phyloP scores from a whole-genome alignment of 2,888 invertebrate species.

The Crossocerus cetratus region DNA sequence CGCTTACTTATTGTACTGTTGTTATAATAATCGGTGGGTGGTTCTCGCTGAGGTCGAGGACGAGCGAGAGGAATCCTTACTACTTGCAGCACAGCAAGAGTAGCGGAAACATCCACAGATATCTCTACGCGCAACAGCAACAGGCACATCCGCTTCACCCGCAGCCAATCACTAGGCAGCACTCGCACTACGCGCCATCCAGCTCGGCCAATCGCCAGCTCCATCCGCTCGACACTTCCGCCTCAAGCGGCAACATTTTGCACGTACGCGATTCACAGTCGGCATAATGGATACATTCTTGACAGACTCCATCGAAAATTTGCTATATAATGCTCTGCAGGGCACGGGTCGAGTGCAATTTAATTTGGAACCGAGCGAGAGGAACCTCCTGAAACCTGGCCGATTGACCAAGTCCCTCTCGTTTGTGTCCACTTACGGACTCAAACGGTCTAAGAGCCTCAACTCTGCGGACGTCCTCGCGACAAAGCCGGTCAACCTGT shows the following conservation, averaged over 20 bases:
- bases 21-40: too few species aligned
- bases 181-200: slow-evolving; percentile 42
- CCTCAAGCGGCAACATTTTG: slow-evolving; percentile 82
- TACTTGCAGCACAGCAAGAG: slow-evolving; percentile 84
- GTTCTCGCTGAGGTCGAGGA: slow-evolving; percentile 70
- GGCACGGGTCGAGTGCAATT: slow-evolving; percentile 70
- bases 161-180: slow-evolving; percentile 48
- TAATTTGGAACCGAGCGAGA: slow-evolving; percentile 63
- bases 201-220: slow-evolving; percentile 61
- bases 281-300: too few species aligned
- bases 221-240: slow-evolving; percentile 77
- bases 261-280: too few species aligned
- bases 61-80: slow-evolving; percentile 69
- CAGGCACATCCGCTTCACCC: slow-evolving; percentile 75
- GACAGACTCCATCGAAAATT: too few species aligned
- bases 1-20: too few species aligned
- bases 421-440: slow-evolving; percentile 75
- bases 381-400: slow-evolving; percentile 65
- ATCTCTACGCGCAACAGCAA: slow-evolving; percentile 79
- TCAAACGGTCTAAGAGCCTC: slow-evolving; percentile 90
- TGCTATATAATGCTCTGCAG: too few species aligned
- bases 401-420: slow-evolving; percentile 74
- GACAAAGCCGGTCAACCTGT: slow-evolving; percentile 79
- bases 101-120: slow-evolving; percentile 81
- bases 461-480: slow-evolving; percentile 86